A percentile compares a stretch with the other conserved stretches of the same genome.
These are phyloP conservation scores for Apis dorsata DNA, from an alignment of 1,140 invertebrate species.

Conservation along the genomic window DNA sequence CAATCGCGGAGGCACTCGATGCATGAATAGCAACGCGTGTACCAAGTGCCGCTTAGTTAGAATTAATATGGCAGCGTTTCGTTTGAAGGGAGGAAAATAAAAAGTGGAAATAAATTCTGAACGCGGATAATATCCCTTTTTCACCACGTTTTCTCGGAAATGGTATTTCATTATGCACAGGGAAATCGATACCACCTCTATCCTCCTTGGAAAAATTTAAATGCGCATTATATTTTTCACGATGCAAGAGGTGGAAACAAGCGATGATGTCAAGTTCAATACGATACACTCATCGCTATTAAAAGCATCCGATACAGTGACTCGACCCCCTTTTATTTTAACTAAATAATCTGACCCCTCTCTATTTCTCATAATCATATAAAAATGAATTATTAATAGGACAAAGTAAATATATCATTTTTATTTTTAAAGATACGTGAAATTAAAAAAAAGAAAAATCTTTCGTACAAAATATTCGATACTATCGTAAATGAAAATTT, in stretches of 20 bases:
- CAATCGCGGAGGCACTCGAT: conserved; percentile 30
- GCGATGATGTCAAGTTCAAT: too few species aligned
- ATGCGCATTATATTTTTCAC: neutral
- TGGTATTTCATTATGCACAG: neutral
- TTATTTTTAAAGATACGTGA: too few species aligned
- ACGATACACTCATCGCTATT: neutral
- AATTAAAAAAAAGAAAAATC: too few species aligned
- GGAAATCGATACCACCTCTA: neutral
- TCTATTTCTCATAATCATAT: too few species aligned
- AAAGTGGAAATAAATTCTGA: conserved; percentile 29
- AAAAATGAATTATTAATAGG: too few species aligned
- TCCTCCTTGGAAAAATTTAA: neutral
- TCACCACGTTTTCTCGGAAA: neutral
- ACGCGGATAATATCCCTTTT: neutral
- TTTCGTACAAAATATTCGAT: too few species aligned
- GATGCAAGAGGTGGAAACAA: too few species aligned
- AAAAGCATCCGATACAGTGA: too few species aligned
- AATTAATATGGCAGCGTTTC: conserved; percentile 47
- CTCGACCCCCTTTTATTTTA: too few species aligned
- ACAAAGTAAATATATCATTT: too few species aligned
- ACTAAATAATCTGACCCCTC: too few species aligned
- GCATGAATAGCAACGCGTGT: conserved; percentile 30
- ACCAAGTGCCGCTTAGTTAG: conserved; percentile 19
- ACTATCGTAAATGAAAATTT: too few species aligned
- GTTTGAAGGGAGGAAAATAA: conserved; percentile 37